These are phyloP conservation scores for Lasioglossum villosulum DNA, from an alignment of 2,888 invertebrate species.

Conservation along the genomic window DNA sequence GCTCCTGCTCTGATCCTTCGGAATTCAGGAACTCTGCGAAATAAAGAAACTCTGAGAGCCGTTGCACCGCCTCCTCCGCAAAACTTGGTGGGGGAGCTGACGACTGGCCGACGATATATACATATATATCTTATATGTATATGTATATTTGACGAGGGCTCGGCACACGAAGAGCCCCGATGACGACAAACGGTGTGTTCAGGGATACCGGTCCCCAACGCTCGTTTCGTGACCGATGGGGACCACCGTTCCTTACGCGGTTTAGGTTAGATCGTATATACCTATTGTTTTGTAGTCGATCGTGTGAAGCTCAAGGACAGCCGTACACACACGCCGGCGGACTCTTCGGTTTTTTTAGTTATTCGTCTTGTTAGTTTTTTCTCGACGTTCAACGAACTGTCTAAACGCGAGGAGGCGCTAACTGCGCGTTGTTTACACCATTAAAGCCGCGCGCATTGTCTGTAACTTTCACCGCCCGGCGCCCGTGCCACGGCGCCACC, in stretches of 20 bases:
- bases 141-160: background rate
- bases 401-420: background rate
- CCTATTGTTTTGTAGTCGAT: constrained; percentile 5
- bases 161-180: background rate
- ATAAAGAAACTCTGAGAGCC: background rate
- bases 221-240: constrained; percentile 7
- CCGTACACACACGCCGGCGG: background rate
- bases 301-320: background rate
- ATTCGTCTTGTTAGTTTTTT: background rate
- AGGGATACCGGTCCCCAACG: background rate
- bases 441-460: constrained; percentile 7
- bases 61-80: background rate
- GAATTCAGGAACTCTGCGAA: background rate
- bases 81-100: background rate
- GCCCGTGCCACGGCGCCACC: constrained; percentile 22
- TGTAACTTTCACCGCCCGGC: constrained; percentile 42
- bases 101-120: background rate
- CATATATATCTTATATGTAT: background rate
- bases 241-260: constrained; percentile 4
- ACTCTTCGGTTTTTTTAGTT: background rate
- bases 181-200: background rate
- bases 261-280: background rate
- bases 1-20: constrained; percentile 9
- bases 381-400: constrained; percentile 33
- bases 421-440: background rate